Base-by-base conservation (phyloP, 2,888 invertebrate species). In the Leptopilina drosophilae region DNA sequence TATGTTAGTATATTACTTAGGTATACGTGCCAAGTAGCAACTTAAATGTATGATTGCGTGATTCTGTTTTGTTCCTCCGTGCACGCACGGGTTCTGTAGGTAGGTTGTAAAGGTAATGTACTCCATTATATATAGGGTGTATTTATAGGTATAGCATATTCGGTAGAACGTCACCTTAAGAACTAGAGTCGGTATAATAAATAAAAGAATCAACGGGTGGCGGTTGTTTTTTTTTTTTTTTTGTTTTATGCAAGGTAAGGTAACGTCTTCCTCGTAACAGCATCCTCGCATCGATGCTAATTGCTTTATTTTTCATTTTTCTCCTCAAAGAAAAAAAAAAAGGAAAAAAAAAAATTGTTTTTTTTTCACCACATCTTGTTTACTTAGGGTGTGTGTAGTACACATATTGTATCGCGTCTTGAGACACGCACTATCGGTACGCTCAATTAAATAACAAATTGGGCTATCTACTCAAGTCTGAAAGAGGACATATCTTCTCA, bases 1-100 rank as follows among this genome's bases (percentile, higher is more conserved):
- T 90, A 91, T 89, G 91, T 91, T 91, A 90, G 90, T 90, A 91
- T 91, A 91, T 91, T 90, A 91, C 90, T 91, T 90, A 91, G 90
- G 88, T 91, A 91, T 91, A 91, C 88, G 91, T 91, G 91, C 91
- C 90, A 91, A 91, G 89, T 91, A 91, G 91, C 91, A 91, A 91
- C 91, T 91, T 91, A 91, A 91, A 91, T 89, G 88, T 91, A 91
- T 91, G 91, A 91, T 91, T 91, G 91, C 91, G 91, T 91, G 91
- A 90, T 91, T 91, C 89, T 89, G 89, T 90, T 83, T 88, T 89
- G 88, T 90, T 89, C 88, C 87, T 88, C 87, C 89, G 88, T 88
- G 87, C 84, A 85, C 87, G 87, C 84, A 84, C 86, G 84, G 86
- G 85, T 33, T 85, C 81, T 83, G 84, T 85, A 84, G 84, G 85